These are phyloP conservation scores for Adoxophyes honmai DNA, from an alignment of 1,140 invertebrate genomes.

Conservation along the genomic window DNA sequence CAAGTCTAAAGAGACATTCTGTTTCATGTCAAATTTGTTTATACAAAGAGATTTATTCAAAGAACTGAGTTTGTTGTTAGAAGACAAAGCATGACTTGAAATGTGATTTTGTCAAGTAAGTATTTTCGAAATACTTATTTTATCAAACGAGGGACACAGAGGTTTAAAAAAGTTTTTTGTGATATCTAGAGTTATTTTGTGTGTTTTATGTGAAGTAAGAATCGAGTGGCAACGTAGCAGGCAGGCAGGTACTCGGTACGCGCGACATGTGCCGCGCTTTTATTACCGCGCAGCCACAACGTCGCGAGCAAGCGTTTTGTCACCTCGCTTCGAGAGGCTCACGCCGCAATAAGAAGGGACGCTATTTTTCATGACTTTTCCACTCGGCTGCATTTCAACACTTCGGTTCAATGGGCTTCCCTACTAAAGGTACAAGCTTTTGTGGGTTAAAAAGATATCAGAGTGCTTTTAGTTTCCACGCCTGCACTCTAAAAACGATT, in stretches of 20 bases:
- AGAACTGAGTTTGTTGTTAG: too few species aligned
- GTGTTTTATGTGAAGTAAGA: too few species aligned
- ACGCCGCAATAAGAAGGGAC: constrained; percentile 40
- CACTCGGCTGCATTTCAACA: constrained; percentile 48
- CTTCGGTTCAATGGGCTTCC: constrained; percentile 47
- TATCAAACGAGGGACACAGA: too few species aligned
- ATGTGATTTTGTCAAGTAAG: background rate
- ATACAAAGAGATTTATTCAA: too few species aligned
- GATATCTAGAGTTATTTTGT: too few species aligned
- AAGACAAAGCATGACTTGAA: background rate
- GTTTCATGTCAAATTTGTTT: too few species aligned
- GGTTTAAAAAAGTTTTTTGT: too few species aligned
- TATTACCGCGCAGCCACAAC: constrained; percentile 28
- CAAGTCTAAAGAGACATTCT: background rate
- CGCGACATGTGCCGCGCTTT: constrained; percentile 29
- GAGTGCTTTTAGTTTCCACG: constrained; percentile 37
- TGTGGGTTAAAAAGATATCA: constrained; percentile 41
- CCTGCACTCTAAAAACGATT: constrained; percentile 27
- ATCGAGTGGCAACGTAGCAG: background rate
- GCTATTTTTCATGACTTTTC: constrained; percentile 55
- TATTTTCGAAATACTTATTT: too few species aligned
- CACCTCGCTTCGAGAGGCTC: constrained; percentile 43
- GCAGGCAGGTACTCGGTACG: constrained; percentile 19
- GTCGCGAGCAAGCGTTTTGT: constrained; percentile 37
- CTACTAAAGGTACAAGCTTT: constrained; percentile 35